phyloP scores from a whole-genome alignment of 1,140 invertebrate genomes.

The Akabosia matsudoensis region DNA sequence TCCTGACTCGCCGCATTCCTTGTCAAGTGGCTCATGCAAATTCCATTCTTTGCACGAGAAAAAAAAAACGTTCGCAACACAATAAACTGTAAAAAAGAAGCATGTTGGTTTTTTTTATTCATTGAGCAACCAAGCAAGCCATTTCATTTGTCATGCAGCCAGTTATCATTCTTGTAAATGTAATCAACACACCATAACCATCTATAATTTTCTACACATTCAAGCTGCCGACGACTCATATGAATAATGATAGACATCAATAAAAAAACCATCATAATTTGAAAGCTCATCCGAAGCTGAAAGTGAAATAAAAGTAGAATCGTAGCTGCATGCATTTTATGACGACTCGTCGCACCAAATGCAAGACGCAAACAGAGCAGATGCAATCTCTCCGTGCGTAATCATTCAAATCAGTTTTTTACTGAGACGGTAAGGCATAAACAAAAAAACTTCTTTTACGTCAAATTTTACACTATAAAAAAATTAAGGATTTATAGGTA shows the following conservation, averaged over 20 bases:
- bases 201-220: too few relatives aligned
- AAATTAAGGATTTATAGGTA: background rate
- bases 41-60: too few relatives aligned
- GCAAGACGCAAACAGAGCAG: background rate
- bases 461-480: background rate
- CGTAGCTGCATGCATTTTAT: too few relatives aligned
- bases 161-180: background rate
- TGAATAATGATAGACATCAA: background rate
- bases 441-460: background rate
- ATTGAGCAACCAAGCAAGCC: background rate
- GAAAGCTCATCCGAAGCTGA: background rate
- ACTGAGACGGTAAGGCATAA: too few relatives aligned
- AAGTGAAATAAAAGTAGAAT: background rate
- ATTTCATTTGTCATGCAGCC: background rate
- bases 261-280: background rate
- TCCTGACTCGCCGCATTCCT: too few relatives aligned
- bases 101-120: too few relatives aligned
- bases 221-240: background rate
- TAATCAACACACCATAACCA: background rate
- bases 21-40: too few relatives aligned
- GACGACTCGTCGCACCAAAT: background rate
- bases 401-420: slow-evolving; percentile 19
- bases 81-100: too few relatives aligned
- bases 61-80: too few relatives aligned
- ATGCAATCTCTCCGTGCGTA: background rate